Evolutionary conservation across 2,888 invertebrate genomes (phyloP).

Genomic region (Trichogramma dendrolimi): DNA sequence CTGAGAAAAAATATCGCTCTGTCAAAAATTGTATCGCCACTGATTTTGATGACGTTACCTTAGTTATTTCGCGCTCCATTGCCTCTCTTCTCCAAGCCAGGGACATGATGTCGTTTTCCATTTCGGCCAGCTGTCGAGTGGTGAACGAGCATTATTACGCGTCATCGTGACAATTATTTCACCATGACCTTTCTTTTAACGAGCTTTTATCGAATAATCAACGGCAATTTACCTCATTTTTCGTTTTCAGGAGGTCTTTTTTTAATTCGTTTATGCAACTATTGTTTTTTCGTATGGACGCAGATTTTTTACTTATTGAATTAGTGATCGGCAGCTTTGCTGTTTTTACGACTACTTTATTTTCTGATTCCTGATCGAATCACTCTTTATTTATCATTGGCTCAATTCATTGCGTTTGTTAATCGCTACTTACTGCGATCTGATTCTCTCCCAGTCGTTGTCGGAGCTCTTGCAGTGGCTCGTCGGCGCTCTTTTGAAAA

Average conservation of each 20-base stretch:
- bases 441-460: no score
- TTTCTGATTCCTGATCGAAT: constrained; percentile 26
- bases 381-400: constrained; percentile 26
- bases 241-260: constrained; percentile 37
- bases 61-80: constrained; percentile 11
- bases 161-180: no score
- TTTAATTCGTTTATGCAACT: constrained; percentile 36
- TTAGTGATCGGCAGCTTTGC: background rate
- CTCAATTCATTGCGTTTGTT: background rate
- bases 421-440: background rate
- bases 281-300: constrained; percentile 32
- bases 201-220: constrained; percentile 8
- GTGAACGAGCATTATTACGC: no score
- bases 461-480: no score
- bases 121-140: constrained; percentile 11
- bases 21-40: no score
- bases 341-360: background rate
- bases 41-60: constrained; percentile 12
- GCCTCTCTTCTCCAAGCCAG: constrained; percentile 16
- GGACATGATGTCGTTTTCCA: constrained; percentile 25
- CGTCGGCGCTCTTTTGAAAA: no score
- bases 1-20: background rate
- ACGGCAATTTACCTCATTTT: constrained; percentile 37
- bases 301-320: constrained; percentile 32
- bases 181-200: no score